A percentile compares a stretch with the other conserved stretches of the same genome.
Conservation (phyloP, 2,888 invertebrate genomes). For the Drosophila testacea region DNA sequence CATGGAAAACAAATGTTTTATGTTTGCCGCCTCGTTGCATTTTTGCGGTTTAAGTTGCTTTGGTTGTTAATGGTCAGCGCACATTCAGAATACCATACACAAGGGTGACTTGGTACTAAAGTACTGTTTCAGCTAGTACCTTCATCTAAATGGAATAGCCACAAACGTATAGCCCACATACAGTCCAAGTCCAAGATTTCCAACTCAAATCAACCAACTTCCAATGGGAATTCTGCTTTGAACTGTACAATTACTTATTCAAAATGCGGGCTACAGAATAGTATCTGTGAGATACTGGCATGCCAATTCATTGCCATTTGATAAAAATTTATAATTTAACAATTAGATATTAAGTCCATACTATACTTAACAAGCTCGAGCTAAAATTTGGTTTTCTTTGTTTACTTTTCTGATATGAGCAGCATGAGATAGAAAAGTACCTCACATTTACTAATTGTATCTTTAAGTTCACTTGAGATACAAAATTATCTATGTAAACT, state of each 20-base stretch:
- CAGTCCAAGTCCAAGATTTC: constrained; percentile 4
- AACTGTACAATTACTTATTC: neutral
- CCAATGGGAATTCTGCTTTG: neutral
- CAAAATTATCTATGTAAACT: neutral
- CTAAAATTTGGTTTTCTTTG: too few species aligned
- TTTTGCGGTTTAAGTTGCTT: constrained; percentile 43
- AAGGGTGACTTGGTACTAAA: constrained; percentile 7
- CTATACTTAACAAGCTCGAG: too few species aligned
- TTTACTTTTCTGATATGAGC: too few species aligned
- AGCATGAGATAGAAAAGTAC: neutral
- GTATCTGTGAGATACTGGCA: neutral
- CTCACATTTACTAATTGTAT: neutral
- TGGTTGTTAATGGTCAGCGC: constrained; percentile 40
- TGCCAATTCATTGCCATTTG: too few species aligned
- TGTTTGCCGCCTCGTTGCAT: constrained; percentile 51
- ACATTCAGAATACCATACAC: constrained; percentile 22
- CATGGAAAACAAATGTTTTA: constrained; percentile 44
- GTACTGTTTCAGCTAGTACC: constrained; percentile 4
- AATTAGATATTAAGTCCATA: too few species aligned
- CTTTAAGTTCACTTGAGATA: neutral
- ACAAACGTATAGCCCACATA: neutral
- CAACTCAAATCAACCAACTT: neutral
- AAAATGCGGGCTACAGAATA: neutral
- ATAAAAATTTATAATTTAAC: too few species aligned
- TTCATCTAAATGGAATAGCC: constrained; percentile 5